A percentile compares a stretch with the other conserved stretches of the same genome.
Conservation (phyloP, 2,113 vertebrate genomes). For the Pygoscelis adeliae region DNA sequence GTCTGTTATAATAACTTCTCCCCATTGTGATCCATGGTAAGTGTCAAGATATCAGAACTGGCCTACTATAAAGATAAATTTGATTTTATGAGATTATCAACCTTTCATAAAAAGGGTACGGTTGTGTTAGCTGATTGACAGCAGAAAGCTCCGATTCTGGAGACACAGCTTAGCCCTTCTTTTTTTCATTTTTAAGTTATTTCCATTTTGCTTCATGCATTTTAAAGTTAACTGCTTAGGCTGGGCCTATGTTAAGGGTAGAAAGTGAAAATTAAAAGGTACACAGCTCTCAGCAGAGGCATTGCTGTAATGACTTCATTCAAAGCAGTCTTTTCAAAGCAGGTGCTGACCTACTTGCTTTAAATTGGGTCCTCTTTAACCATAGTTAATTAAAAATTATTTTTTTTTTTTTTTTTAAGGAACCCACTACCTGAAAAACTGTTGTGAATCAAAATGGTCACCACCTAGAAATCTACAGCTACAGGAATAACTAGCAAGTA, state of each 20-base stretch:
- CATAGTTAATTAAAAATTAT: slow-evolving; percentile 46
- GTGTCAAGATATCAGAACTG: not conserved
- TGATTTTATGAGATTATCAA: not conserved
- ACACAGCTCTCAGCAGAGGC: not conserved
- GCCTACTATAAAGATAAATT: not conserved
- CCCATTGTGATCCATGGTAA: not conserved
- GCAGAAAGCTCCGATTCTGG: not conserved
- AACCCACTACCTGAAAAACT: slow-evolving; percentile 29
- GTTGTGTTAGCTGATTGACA: not conserved
- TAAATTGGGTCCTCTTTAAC: slow-evolving; percentile 33
- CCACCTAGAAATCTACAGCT: slow-evolving; percentile 21
- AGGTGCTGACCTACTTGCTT: slow-evolving; percentile 44
- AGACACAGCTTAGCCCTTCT: not conserved
- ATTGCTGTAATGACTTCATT: not conserved
- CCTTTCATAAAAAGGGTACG: not conserved
- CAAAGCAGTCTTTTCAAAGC: slow-evolving; percentile 10
- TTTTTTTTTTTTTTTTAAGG: slow-evolving; percentile 52
- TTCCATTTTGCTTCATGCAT: not conserved
- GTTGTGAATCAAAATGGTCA: slow-evolving; percentile 50
- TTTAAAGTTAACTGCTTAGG: not conserved
- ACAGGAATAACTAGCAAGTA: slow-evolving; percentile 26
- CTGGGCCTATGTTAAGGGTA: not conserved
- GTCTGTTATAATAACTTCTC: not conserved
- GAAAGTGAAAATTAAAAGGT: not conserved
- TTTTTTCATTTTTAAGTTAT: not conserved